Percentiles rank a stretch among this genome's conserved stretches.
phyloP scores from a whole-genome alignment of 2,888 invertebrate species.

The Syritta pipiens region DNA sequence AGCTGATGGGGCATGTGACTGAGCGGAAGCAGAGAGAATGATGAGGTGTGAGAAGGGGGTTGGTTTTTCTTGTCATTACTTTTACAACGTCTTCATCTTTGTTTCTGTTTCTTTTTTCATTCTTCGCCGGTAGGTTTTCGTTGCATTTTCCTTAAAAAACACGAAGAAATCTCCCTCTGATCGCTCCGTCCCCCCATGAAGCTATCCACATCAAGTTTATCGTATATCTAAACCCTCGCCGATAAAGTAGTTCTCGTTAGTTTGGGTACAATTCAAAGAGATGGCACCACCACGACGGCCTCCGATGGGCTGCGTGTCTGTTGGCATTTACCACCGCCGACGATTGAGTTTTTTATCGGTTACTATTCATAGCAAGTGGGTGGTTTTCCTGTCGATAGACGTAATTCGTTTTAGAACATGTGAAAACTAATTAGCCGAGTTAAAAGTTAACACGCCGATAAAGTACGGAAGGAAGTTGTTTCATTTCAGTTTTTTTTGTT shows the following conservation, averaged over 20 bases:
- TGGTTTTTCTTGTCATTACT: too few species aligned
- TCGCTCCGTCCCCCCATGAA: too few species aligned
- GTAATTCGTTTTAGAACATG: constrained; percentile 15
- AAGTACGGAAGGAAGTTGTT: constrained; percentile 25
- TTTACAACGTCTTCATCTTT: too few species aligned
- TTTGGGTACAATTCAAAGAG: constrained; percentile 8
- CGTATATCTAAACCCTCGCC: constrained; percentile 25
- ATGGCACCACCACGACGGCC: constrained; percentile 29
- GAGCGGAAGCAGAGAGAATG: too few species aligned
- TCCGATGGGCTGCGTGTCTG: constrained; percentile 5
- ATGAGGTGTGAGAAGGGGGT: too few species aligned
- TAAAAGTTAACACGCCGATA: constrained; percentile 7
- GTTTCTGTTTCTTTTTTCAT: too few species aligned
- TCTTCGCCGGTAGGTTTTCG: too few species aligned
- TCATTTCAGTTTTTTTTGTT: too few species aligned
- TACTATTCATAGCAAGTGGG: constrained; percentile 18
- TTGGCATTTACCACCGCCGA: constrained; percentile 12
- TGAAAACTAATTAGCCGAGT: constrained; percentile 39
- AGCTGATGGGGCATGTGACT: too few species aligned
- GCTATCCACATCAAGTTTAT: too few species aligned
- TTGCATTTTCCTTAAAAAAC: too few species aligned
- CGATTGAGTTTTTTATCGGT: constrained; percentile 41
- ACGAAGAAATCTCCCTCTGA: too few species aligned
- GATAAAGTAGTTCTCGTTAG: constrained; percentile 30
- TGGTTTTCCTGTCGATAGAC: constrained; percentile 7